Evolutionary conservation across 2,113 vertebrate genomes (phyloP), one percentile per base, ranked within the genome.

Genomic region (Turnix velox): DNA sequence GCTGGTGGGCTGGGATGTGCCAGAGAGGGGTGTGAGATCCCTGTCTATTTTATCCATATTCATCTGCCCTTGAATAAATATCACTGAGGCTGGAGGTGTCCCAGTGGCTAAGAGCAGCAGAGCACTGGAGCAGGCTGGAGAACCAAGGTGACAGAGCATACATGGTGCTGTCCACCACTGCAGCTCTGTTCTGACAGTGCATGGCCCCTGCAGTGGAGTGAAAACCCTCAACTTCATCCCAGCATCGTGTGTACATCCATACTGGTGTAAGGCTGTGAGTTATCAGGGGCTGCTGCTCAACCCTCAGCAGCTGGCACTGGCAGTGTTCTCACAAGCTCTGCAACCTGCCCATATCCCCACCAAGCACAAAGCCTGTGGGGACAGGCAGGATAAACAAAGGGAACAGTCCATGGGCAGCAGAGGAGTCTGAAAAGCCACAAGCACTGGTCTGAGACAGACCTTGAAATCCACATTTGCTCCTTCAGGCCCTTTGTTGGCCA

Each of bases 81-180:
- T 33, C 8, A 0, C 55, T 31, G 55, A 77, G 14, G 24, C 51
- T 69, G 65, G 46, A 58, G 74, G 55, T 79, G 42, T 33, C 46
- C 27, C 0, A 0, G 31, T 57, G 49, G 33, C 30, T 27, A 14
- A 37, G 39, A 81, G 59, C 42, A 76, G 76, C 81, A 43, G 6
- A 69, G 27, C 14, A 14, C 25, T 45, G 66, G 35, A 67, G 28
- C 25, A 54, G 61, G 31, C 49, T 92, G 4, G 2, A 25, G 65
- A 43, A 35, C 27, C 65, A 55, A 43, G n/a, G 33, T 39, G 43
- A 25, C 43, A 31, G 40, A 68, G 46, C 66, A 63, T 33, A 25
- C 0, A 0, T 0, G 0, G 13, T 27, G 40, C 31, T 0, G 0
- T 10, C 31, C 49, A 24, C 31, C 24, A 55, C 48, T 30, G 66